These are phyloP conservation scores for Zosterops pallidus DNA, from an alignment of 2,113 vertebrate species.

Conservation along the genomic window DNA sequence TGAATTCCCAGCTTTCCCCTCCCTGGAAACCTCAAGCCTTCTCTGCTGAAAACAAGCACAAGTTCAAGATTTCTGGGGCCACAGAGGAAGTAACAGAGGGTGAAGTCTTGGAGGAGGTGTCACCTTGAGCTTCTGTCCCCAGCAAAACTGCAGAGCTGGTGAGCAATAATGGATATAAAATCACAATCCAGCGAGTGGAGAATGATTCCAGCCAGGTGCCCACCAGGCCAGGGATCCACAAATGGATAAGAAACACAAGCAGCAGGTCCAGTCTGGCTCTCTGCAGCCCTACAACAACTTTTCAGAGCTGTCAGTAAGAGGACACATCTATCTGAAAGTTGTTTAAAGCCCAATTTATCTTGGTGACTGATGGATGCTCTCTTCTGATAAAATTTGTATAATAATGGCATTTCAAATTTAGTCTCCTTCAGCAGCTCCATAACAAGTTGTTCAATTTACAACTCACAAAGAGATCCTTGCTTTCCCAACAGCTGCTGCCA, in stretches of 20 bases:
- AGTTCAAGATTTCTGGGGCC: neutral
- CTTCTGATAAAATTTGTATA: slow-evolving; percentile 27
- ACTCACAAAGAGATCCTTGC: slow-evolving; percentile 37
- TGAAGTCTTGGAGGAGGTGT: neutral
- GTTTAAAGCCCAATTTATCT: slow-evolving; percentile 36
- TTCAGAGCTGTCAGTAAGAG: neutral
- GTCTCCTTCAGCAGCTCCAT: slow-evolving; percentile 53
- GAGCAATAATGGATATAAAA: neutral
- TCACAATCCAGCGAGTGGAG: neutral
- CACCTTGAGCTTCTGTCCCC: neutral
- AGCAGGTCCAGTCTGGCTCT: neutral
- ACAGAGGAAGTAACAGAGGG: neutral
- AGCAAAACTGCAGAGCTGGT: neutral
- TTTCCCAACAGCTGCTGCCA: slow-evolving; percentile 40
- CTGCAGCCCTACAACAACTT: neutral
- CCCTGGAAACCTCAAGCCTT: neutral
- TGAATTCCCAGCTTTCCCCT: neutral
- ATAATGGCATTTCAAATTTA: slow-evolving; percentile 63
- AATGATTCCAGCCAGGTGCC: neutral
- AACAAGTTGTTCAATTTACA: slow-evolving; percentile 50
- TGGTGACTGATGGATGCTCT: slow-evolving; percentile 27
- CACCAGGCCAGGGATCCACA: neutral
- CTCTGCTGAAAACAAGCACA: neutral
- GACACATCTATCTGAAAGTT: neutral
- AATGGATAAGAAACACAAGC: neutral